A percentile compares a stretch with the other conserved stretches of the same genome.
These are phyloP conservation scores for Damaliscus lunatus DNA, from an alignment of 2,113 vertebrate species.

Conservation along the genomic window DNA sequence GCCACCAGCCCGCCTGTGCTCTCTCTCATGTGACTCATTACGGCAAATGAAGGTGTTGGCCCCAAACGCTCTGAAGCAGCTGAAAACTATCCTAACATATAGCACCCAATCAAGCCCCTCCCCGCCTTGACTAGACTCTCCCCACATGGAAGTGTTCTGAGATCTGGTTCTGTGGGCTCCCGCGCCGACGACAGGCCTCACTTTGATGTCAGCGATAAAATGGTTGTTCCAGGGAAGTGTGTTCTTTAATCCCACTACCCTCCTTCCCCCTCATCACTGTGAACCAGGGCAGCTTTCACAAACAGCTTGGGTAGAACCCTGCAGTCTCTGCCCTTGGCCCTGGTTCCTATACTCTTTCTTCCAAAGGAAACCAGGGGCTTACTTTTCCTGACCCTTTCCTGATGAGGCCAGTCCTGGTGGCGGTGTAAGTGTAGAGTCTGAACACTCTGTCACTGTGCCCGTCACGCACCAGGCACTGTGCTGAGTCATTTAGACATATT, in stretches of 20 bases:
- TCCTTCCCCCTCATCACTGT: background rate
- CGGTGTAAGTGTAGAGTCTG: rapidly evolving
- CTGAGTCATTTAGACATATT: background rate
- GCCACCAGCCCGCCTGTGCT: background rate
- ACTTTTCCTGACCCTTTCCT: background rate
- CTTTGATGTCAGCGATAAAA: slow-evolving; percentile 63
- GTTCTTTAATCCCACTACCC: background rate
- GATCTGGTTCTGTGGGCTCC: slow-evolving; percentile 1
- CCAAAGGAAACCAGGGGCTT: background rate
- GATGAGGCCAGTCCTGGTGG: rapidly evolving
- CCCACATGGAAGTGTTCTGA: slow-evolving; percentile 67
- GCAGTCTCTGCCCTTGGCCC: background rate
- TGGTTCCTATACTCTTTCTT: background rate
- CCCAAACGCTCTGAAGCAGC: slow-evolving; percentile 36
- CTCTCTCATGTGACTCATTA: slow-evolving; percentile 58
- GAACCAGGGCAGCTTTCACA: background rate
- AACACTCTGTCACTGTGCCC: no score
- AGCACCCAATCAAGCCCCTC: slow-evolving; percentile 62
- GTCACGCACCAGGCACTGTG: background rate
- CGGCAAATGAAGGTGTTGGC: slow-evolving; percentile 25
- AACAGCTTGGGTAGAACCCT: background rate
- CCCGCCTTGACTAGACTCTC: background rate
- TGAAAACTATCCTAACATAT: slow-evolving; percentile 58
- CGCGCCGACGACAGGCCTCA: background rate
- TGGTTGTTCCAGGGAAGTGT: background rate